Conservation (phyloP, 2,888 invertebrate genomes). For the Aspidiotus destructor region DNA sequence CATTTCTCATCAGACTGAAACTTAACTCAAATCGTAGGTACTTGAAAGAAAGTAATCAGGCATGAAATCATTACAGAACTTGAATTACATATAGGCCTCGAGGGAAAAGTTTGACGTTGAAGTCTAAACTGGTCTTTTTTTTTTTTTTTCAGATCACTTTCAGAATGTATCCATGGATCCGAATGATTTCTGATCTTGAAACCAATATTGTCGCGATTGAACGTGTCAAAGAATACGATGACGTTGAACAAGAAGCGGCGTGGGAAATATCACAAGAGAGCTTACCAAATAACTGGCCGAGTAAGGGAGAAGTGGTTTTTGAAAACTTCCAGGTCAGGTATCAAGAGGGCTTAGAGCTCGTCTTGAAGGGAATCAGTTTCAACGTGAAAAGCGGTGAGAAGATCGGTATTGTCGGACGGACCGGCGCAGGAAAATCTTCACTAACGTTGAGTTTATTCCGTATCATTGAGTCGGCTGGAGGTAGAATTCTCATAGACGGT, state of each 20-base stretch:
- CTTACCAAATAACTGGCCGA: conserved; percentile 58
- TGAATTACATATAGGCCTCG: no score
- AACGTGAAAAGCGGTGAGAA: conserved; percentile 73
- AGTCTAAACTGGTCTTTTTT: no score
- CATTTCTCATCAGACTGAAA: no score
- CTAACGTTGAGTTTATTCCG: conserved; percentile 78
- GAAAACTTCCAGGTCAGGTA: conserved; percentile 75
- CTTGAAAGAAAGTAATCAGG: no score
- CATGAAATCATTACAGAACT: no score
- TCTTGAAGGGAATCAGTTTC: conserved; percentile 69
- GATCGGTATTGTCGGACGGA: conserved; percentile 78
- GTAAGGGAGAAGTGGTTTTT: conserved; percentile 67
- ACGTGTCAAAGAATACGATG: conserved; percentile 90
- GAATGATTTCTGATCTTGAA: conserved; percentile 94
- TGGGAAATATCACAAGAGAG: conserved; percentile 39
- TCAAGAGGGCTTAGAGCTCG: conserved; percentile 74
- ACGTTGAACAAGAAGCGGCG: conserved; percentile 54
- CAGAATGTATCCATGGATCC: conserved; percentile 89
- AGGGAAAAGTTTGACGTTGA: no score
- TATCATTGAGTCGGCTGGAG: conserved; percentile 74
- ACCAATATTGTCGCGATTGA: conserved; percentile 96
- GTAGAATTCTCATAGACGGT: conserved; percentile 73
- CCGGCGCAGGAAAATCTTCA: conserved; percentile 87
- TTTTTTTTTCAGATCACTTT: conserved; percentile 64
- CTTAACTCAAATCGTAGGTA: no score